phyloP scores from a whole-genome alignment of 2,113 vertebrate species.

The Epinephelus fuscoguttatus region DNA sequence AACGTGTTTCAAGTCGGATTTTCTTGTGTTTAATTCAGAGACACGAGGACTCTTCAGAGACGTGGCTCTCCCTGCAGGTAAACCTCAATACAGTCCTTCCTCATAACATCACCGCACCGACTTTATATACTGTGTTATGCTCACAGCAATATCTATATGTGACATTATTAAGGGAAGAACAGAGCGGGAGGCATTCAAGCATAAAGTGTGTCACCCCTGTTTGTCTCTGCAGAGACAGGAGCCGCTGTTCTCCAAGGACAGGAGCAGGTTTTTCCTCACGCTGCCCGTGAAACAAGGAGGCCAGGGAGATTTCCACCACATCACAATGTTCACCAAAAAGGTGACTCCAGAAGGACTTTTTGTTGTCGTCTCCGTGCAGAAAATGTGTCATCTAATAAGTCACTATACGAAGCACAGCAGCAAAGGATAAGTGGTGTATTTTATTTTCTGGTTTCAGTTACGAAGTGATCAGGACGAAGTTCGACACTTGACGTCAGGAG shows the following conservation, averaged over 20 bases:
- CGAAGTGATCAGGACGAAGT: constrained; percentile 88
- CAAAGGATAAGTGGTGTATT: neutral
- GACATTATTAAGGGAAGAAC: neutral
- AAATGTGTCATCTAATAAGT: neutral
- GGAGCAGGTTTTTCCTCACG: constrained; percentile 91
- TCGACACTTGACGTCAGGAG: constrained; percentile 93
- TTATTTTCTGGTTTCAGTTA: constrained; percentile 19
- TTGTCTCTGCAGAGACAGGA: constrained; percentile 88
- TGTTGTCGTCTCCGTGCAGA: neutral
- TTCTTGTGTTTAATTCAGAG: constrained; percentile 83
- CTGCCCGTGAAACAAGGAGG: constrained; percentile 96
- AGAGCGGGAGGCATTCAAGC: neutral
- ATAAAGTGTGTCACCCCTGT: constrained; percentile 13
- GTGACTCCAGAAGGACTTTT: constrained; percentile 73
- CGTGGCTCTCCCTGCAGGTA: constrained; percentile 96
- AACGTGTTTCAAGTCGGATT: neutral
- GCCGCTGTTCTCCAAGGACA: constrained; percentile 92
- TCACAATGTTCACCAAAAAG: constrained; percentile 93
- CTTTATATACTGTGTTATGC: neutral
- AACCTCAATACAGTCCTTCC: neutral
- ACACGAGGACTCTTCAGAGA: constrained; percentile 91
- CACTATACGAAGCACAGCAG: too few relatives aligned
- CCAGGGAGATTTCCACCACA: constrained; percentile 94
- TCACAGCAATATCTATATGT: neutral
- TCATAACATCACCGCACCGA: neutral